These are phyloP conservation scores for Cyprinodon tularosa DNA, from an alignment of 2,113 vertebrate species.

Conservation along the genomic window DNA sequence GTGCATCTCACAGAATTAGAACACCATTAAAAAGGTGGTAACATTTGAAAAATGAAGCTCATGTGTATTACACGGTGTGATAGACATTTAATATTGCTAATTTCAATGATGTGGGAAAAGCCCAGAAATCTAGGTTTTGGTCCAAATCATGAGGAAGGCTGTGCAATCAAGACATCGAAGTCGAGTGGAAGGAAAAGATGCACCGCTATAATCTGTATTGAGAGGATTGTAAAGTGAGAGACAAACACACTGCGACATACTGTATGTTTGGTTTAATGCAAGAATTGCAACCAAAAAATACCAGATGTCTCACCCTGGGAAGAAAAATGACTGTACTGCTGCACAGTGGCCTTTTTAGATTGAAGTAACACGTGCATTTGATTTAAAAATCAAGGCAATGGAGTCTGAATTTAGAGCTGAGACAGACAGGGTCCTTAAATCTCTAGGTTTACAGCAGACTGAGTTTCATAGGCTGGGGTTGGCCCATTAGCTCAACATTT, in stretches of 20 bases:
- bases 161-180: background rate
- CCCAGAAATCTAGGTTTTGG: background rate
- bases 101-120: background rate
- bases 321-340: background rate
- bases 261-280: background rate
- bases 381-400: too few species aligned
- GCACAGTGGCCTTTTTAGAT: background rate
- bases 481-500: too few species aligned
- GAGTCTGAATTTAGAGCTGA: too few species aligned
- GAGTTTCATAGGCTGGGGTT: too few species aligned
- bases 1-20: background rate
- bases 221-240: background rate
- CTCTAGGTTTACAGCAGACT: too few species aligned
- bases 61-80: background rate
- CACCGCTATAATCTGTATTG: background rate
- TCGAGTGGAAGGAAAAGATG: background rate
- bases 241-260: background rate
- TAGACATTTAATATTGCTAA: background rate
- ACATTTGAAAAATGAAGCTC: background rate
- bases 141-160: too few species aligned
- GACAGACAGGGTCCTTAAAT: too few species aligned
- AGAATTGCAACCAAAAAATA: background rate
- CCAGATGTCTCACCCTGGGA: background rate
- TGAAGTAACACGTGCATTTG: background rate
- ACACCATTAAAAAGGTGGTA: background rate